A percentile compares a stretch with the other conserved stretches of the same genome.
Evolutionary conservation across 2,797 vertebrate species (phyloP).

Genomic region (Sphaeramia orbicularis): DNA sequence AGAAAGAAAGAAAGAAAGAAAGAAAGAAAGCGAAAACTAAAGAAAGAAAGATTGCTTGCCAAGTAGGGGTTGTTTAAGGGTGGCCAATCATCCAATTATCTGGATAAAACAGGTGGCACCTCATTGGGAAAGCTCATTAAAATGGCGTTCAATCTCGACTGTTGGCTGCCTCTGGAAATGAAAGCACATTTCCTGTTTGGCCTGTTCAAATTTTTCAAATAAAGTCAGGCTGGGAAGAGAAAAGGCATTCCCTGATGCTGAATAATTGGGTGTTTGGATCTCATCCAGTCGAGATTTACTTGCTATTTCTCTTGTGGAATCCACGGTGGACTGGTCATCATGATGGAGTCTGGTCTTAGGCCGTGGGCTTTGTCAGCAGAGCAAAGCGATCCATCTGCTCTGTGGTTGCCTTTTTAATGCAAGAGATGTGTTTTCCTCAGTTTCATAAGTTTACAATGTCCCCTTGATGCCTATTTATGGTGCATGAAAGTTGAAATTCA

Average conservation of each 20-base stretch:
- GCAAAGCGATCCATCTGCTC: conserved; percentile 72
- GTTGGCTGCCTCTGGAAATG: conserved; percentile 69
- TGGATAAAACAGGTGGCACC: conserved; percentile 83
- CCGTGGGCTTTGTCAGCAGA: conserved; percentile 63
- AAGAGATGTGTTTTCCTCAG: conserved; percentile 52
- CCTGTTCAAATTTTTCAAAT: conserved; percentile 64
- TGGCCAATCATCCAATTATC: conserved; percentile 82
- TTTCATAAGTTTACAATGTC: conserved; percentile 58
- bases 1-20: conserved; percentile 5
- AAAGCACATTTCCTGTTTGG: conserved; percentile 72
- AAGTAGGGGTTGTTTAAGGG: conserved; percentile 72
- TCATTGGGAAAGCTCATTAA: conserved; percentile 82
- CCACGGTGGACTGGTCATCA: conserved; percentile 53
- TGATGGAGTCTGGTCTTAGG: conserved; percentile 59
- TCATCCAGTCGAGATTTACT: conserved; percentile 64
- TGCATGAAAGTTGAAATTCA: conserved; percentile 72
- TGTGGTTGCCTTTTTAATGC: conserved; percentile 56
- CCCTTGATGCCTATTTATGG: conserved; percentile 66
- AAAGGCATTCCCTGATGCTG: conserved; percentile 54
- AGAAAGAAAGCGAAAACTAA: background rate
- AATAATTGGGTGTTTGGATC: conserved; percentile 73
- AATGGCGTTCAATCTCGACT: conserved; percentile 71
- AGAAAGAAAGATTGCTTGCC: conserved; percentile 47
- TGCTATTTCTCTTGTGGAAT: conserved; percentile 46
- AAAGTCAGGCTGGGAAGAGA: conserved; percentile 48